A percentile compares a stretch with the other conserved stretches of the same genome.
Conservation (phyloP, 2,797 vertebrate species). For the Gymnoscopelus microlampas region DNA sequence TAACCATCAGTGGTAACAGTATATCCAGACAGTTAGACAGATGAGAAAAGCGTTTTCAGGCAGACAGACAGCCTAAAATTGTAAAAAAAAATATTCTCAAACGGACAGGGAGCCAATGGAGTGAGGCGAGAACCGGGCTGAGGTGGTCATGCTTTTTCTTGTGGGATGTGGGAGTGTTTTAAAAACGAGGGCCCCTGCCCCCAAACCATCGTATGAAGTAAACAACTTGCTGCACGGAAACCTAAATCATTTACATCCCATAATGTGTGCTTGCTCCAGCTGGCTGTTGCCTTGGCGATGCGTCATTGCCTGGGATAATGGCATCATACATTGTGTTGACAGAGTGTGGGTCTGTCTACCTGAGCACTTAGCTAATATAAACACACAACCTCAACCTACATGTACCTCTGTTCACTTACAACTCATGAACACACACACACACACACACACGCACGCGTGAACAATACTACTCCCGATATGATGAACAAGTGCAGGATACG, state of each 20-base stretch:
- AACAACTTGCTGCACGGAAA: background rate
- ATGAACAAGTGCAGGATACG: too few species aligned
- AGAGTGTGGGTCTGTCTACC: constrained; percentile 61
- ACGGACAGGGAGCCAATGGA: too few species aligned
- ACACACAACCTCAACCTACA: too few species aligned
- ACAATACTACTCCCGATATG: too few species aligned
- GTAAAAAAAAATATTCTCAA: too few species aligned
- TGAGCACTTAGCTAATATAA: constrained; percentile 1
- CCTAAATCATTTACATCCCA: constrained; percentile 64
- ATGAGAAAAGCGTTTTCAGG: background rate
- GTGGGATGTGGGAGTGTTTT: too few species aligned
- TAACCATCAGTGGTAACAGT: constrained; percentile 19
- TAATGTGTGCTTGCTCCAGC: constrained; percentile 48
- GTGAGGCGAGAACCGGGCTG: too few species aligned
- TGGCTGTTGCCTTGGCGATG: constrained; percentile 65
- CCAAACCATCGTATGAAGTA: too few species aligned
- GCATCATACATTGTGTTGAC: constrained; percentile 80
- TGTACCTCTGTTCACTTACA: constrained; percentile 44
- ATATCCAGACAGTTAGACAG: constrained; percentile 15
- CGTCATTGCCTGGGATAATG: constrained; percentile 81
- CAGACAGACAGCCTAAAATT: too few species aligned
- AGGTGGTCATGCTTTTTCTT: too few species aligned
- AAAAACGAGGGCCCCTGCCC: too few species aligned
- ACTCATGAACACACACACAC: constrained; percentile 38
- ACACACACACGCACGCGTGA: constrained; percentile 18